Evolutionary conservation across 2,113 vertebrate species (phyloP).

Genomic region (Loxodonta africana): DNA sequence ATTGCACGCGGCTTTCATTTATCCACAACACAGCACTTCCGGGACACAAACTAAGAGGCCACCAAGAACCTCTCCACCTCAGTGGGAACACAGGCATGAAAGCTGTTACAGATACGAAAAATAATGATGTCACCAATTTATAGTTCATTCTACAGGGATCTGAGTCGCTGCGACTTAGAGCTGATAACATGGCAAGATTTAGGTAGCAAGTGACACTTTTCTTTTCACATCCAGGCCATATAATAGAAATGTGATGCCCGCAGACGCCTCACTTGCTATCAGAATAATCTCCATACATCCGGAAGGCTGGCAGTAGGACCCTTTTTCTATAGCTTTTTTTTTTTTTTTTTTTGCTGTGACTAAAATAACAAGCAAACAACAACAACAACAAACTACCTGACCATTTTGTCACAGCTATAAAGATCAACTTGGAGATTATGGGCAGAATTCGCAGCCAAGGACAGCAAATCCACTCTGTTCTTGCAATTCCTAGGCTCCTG

Average conservation of each 20-base stretch:
- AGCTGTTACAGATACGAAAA: not conserved
- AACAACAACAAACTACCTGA: not conserved
- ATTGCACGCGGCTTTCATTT: not conserved
- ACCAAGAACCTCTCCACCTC: not conserved
- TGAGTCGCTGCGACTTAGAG: not conserved
- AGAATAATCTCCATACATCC: not conserved
- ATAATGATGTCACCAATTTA: not conserved
- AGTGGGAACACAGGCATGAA: not conserved
- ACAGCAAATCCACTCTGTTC: not conserved
- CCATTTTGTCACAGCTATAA: constrained; percentile 12
- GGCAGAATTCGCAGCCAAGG: not conserved
- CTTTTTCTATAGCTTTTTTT: not conserved
- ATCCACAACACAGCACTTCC: not conserved
- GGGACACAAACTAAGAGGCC: not conserved
- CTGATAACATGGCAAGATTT: not conserved
- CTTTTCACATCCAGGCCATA: not conserved
- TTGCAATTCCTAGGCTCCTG: not conserved
- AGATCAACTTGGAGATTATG: not conserved
- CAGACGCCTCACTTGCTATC: not conserved
- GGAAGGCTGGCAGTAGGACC: not conserved
- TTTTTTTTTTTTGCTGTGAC: not conserved
- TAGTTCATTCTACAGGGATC: not conserved
- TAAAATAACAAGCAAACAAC: constrained; percentile 47
- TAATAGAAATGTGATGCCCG: not conserved
- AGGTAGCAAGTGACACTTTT: not conserved